Base-by-base conservation (phyloP, 1,140 invertebrate genomes). In the Manduca sexta region DNA sequence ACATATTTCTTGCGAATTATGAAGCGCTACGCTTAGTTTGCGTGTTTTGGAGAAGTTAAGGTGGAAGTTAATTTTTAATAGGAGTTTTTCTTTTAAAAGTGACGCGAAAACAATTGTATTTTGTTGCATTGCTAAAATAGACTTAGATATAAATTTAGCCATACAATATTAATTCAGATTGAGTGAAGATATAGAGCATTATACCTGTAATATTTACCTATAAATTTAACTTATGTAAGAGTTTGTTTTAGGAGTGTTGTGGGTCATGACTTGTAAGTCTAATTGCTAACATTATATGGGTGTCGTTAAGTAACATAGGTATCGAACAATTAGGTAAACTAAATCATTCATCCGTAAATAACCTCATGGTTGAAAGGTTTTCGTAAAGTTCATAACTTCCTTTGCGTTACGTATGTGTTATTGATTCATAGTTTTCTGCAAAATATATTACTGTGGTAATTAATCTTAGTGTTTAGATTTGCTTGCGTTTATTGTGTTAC, bases 1-100 rank as follows among this genome's bases (percentile, higher is more conserved):
- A 64, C 49, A 69, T 67, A 68, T 76, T 79, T 79, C 74, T 81
- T 75, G 67, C 73, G 60, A 71, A 71, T 71, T 67, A 74, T 63
- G 57, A 64, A 70, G 67, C 64, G 64, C 60, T 72, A 69, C 69
- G 65, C 45, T 46, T 64, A 60, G 65, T 64, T 74, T 65, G 74
- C 74, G 78, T 82, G 75, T 74, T 77, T 78, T 64, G 63, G 69
- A 46, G 52, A 50, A 58, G 50, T 63, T 55, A 59, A 48, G 35
- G 33, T 47, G 12, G 26, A 52, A 39, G 38, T 35, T 37, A 49
- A 45, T 54, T 50, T 49, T 48, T 52, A 46, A 48, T 53, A 42
- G 51, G 21, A 26, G 21, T 26, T 26, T 16, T 35, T 51, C 41
- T 42, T 53, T 53, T 47, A 42, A 12, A 37, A 44, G 31, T 37